Base-by-base conservation (phyloP, 2,797 vertebrate species). In the Eupleurogrammus muticus region DNA sequence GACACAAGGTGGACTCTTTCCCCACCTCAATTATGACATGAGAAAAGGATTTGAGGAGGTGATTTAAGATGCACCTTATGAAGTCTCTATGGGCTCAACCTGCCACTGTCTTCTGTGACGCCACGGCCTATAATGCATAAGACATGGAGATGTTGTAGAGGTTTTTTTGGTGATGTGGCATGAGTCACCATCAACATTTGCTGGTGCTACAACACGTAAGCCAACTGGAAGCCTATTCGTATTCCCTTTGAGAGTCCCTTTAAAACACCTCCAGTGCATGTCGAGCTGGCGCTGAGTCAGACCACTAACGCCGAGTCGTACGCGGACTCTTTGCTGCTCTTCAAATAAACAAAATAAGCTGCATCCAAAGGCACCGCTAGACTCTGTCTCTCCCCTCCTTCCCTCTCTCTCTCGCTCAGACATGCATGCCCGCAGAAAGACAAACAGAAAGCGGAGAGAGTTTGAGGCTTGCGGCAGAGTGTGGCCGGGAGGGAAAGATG, bases 331-430 rank as follows among this genome's bases (percentile, higher is more conserved):
- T 66, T 21, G 47, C 75, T 76, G 70, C 76, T 64, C 40, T 75
- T 84, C 75, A 91, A 92, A 90, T 89, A 91, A 90, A 88, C 79
- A 87, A 70, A 77, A 62, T 64, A 56, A 54, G 52, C 82, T 73
- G 36, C 7, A 59, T 77, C 56, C 12, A 42, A n/a, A 66, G 47
- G 55, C 70, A 44, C 84, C 72, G 47, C n/a, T 61, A 49, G 35
- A n/a, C 70, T 59, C 56, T 48, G 55, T 57, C 62, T 46, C 52
- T 51, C 55, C 21, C 40, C 24, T 47, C 36, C 14, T 7, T 47
- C 36, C 49, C 6, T 10, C 52, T 36, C 19, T 51, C 34, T 20
- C 5, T 50, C 42, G 46, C 35, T 50, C 71, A 79, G 75, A 77
- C 49, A 5, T 57, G 13, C 28, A 13, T 24, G 47, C 42, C 60